A percentile compares a stretch with the other conserved stretches of the same genome.
phyloP scores from a whole-genome alignment of 2,113 vertebrate genomes.

The Heptranchias perlo region DNA sequence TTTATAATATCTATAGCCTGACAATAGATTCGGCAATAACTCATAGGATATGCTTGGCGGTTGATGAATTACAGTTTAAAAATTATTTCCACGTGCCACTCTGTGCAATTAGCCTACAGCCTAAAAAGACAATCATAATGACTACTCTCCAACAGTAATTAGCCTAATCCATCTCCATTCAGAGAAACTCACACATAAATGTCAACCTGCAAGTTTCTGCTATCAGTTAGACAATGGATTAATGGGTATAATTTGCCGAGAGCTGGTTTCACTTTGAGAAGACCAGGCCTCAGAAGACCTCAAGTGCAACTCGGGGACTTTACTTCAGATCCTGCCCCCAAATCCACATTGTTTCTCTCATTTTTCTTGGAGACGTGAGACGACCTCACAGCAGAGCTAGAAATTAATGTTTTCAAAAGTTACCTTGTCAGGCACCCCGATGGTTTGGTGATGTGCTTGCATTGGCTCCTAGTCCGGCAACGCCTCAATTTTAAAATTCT shows the following conservation, averaged over 20 bases:
- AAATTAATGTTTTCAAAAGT: neutral
- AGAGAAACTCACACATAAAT: neutral
- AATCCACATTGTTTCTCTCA: neutral
- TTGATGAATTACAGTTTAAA: conserved; percentile 38
- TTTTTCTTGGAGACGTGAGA: too few relatives aligned
- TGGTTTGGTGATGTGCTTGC: too few relatives aligned
- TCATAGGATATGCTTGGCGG: neutral
- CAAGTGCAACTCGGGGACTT: neutral
- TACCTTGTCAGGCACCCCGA: neutral
- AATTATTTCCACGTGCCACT: conserved; percentile 41
- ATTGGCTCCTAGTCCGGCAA: too few relatives aligned
- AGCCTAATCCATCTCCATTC: conserved; percentile 36
- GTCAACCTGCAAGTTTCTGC: conserved; percentile 18
- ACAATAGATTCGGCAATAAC: conserved; percentile 29
- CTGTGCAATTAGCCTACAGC: conserved; percentile 39
- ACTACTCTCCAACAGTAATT: conserved; percentile 40
- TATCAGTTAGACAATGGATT: conserved; percentile 33
- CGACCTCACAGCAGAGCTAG: neutral
- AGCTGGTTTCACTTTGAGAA: conserved; percentile 16
- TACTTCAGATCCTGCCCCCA: neutral
- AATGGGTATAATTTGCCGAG: conserved; percentile 29
- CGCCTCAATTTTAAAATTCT: neutral
- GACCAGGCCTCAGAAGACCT: conserved; percentile 19
- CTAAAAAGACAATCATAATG: conserved; percentile 38
- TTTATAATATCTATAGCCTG: conserved; percentile 27